Conservation (phyloP, 2,797 vertebrate species). For the Lutjanus argentimaculatus region DNA sequence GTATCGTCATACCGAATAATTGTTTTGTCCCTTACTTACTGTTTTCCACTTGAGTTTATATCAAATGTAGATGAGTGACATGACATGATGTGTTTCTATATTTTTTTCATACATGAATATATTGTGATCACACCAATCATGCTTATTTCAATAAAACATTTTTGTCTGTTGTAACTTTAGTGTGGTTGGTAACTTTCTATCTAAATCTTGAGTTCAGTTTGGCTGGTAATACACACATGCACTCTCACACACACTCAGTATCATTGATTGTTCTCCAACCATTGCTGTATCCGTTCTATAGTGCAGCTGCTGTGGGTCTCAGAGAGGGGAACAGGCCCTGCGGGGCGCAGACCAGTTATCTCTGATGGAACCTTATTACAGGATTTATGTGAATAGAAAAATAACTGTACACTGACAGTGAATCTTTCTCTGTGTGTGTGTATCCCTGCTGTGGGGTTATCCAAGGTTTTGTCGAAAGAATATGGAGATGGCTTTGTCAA, state of each 20-base stretch:
- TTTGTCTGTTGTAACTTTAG: constrained; percentile 6
- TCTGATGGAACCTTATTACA: constrained; percentile 79
- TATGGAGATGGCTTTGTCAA: constrained; percentile 43
- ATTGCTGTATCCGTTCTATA: constrained; percentile 51
- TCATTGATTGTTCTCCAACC: constrained; percentile 74
- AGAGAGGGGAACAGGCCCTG: constrained; percentile 63
- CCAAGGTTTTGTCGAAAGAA: constrained; percentile 56
- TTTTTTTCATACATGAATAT: too few relatives aligned
- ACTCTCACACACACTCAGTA: constrained; percentile 35
- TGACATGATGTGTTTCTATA: too few relatives aligned
- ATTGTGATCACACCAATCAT: not conserved
- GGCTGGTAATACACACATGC: constrained; percentile 30
- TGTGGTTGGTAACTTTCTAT: constrained; percentile 18
- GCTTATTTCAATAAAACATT: constrained; percentile 2
- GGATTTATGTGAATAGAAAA: constrained; percentile 77
- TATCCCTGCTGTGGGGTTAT: constrained; percentile 50
- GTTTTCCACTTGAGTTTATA: not conserved
- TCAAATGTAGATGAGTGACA: not conserved
- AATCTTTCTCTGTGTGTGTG: constrained; percentile 9
- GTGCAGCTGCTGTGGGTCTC: constrained; percentile 66
- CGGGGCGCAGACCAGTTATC: constrained; percentile 72
- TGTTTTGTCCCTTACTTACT: too few relatives aligned
- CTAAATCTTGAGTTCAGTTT: constrained; percentile 33
- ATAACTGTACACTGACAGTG: constrained; percentile 47
- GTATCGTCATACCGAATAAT: too few relatives aligned